These are phyloP conservation scores for Baronia brevicornis DNA, from an alignment of 2,888 invertebrate genomes.

Conservation along the genomic window DNA sequence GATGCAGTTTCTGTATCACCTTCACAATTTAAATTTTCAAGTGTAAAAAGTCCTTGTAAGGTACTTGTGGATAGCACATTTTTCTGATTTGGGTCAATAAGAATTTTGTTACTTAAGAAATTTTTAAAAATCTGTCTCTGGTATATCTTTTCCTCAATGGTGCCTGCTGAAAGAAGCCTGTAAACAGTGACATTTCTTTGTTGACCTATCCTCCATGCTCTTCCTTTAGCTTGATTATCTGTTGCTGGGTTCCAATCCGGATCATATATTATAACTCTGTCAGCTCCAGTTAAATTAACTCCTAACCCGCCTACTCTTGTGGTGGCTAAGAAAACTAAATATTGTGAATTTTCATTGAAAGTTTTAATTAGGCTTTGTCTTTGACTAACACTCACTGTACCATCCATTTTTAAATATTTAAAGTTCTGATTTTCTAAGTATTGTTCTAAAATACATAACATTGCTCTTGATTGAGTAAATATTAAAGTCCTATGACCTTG, in stretches of 20 bases:
- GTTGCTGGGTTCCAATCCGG: constrained; percentile 99
- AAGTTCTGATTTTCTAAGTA: constrained; percentile 82
- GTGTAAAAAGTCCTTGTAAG: constrained; percentile 89
- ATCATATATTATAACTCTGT: constrained; percentile 94
- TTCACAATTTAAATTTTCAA: constrained; percentile 81
- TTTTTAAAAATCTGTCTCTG: constrained; percentile 97
- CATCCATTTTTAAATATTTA: constrained; percentile 92
- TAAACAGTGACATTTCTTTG: constrained; percentile 91
- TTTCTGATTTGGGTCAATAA: constrained; percentile 92
- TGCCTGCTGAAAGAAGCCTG: constrained; percentile 89
- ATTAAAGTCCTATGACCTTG: constrained; percentile 90
- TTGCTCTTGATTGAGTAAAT: constrained; percentile 92
- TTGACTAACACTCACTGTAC: constrained; percentile 84
- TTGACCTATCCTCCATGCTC: constrained; percentile 96
- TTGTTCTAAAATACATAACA: constrained; percentile 88
- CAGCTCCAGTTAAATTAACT: constrained; percentile 93
- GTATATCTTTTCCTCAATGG: constrained; percentile 97
- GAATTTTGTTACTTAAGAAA: constrained; percentile 90
- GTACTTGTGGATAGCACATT: constrained; percentile 93
- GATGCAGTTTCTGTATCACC: constrained; percentile 88
- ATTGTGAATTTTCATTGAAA: constrained; percentile 86
- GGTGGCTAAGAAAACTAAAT: constrained; percentile 91
- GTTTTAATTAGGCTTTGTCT: constrained; percentile 87
- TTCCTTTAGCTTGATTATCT: constrained; percentile 91
- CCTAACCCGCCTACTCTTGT: constrained; percentile 96